Conservation (phyloP, 2,113 vertebrate species). For the Myiagra hebetior region DNA sequence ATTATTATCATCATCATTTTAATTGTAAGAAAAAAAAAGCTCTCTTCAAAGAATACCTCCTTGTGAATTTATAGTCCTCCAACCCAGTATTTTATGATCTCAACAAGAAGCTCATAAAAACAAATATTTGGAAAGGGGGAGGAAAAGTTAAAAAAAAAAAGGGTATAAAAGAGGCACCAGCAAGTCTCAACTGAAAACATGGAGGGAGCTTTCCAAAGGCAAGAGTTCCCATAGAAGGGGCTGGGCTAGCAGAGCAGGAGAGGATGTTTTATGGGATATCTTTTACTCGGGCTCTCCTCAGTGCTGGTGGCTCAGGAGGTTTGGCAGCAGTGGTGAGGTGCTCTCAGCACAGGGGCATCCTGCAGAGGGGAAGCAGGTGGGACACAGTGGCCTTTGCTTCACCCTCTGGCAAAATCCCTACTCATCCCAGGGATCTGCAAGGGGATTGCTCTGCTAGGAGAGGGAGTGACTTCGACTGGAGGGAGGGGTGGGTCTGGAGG, state of each 20-base stretch:
- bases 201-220: constrained; percentile 25
- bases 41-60: constrained; percentile 1
- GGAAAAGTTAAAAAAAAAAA: background rate
- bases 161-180: constrained; percentile 45
- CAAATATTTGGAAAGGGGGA: background rate
- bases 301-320: rapidly evolving
- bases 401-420: background rate
- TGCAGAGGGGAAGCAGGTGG: background rate
- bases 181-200: constrained; percentile 15
- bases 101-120: constrained; percentile 66
- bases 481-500: rapidly evolving
- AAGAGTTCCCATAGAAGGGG: background rate
- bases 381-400: background rate
- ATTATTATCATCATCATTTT: background rate
- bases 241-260: background rate
- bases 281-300: rapidly evolving
- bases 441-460: background rate
- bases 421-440: background rate
- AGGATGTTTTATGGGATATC: background rate
- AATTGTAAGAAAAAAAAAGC: background rate
- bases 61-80: constrained; percentile 26
- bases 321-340: background rate
- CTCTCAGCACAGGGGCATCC: background rate
- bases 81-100: constrained; percentile 57
- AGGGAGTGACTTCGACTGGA: rapidly evolving